phyloP scores from a whole-genome alignment of 2,888 invertebrate genomes.

The Exocentrus adspersus region DNA sequence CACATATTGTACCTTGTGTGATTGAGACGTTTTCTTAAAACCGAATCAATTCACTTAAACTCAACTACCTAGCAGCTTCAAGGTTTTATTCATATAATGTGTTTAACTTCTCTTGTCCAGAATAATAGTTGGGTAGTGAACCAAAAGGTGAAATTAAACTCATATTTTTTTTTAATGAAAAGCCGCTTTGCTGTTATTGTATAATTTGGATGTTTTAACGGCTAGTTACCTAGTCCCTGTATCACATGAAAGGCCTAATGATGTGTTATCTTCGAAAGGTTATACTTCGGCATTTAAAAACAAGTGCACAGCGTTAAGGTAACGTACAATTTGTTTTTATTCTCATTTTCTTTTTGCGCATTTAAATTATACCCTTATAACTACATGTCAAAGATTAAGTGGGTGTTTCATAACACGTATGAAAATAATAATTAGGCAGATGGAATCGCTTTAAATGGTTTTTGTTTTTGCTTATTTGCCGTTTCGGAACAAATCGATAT shows the following conservation, averaged over 20 bases:
- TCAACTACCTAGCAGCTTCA: too few species aligned
- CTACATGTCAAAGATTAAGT: conserved; percentile 54
- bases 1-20: too few species aligned
- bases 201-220: background rate
- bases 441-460: conserved; percentile 50
- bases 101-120: too few species aligned
- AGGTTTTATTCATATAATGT: too few species aligned
- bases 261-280: conserved; percentile 37
- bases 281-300: conserved; percentile 30
- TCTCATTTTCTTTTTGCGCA: conserved; percentile 41
- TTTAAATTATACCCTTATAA: conserved; percentile 50
- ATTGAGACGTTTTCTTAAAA: too few species aligned
- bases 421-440: conserved; percentile 55
- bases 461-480: conserved; percentile 42
- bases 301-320: conserved; percentile 32
- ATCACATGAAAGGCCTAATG: background rate
- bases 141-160: too few species aligned
- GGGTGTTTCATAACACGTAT: conserved; percentile 56
- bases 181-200: background rate
- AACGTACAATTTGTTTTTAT: conserved; percentile 42
- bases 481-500: conserved; percentile 51
- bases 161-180: background rate
- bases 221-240: background rate
- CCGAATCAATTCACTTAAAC: too few species aligned
- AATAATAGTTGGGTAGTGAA: too few species aligned